These are phyloP conservation scores for Tetraneura akinire DNA, from an alignment of 1,140 invertebrate genomes.

Conservation along the genomic window DNA sequence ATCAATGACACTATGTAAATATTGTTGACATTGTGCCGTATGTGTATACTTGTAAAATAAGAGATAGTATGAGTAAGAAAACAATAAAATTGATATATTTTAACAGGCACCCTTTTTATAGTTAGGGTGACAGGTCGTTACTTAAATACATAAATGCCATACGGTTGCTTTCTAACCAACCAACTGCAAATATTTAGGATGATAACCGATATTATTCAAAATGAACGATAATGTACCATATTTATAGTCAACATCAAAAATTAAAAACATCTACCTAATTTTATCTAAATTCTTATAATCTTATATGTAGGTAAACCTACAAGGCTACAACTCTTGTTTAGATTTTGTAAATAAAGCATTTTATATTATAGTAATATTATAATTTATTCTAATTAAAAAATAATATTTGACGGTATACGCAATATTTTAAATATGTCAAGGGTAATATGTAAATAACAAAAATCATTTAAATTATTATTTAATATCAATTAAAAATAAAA, in stretches of 20 bases:
- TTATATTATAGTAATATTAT: no score
- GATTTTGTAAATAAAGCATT: no score
- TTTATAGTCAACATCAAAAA: background rate
- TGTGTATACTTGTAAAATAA: background rate
- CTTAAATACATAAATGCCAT: constrained; percentile 9
- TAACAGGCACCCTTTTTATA: background rate
- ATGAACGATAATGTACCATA: constrained; percentile 2
- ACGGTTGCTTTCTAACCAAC: background rate
- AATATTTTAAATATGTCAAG: no score
- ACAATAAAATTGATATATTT: background rate
- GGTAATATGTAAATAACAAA: no score
- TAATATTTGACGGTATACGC: no score
- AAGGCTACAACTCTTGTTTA: no score
- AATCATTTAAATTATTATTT: no score
- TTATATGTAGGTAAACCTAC: no score
- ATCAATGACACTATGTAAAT: background rate
- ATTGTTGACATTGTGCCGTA: background rate
- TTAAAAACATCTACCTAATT: no score
- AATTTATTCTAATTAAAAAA: no score
- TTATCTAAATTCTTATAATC: no score
- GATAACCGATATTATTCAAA: constrained; percentile 8
- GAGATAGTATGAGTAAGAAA: background rate
- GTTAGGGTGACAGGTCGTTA: background rate
- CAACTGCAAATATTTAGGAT: background rate
- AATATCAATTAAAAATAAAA: no score